phyloP scores from a whole-genome alignment of 1,140 invertebrate genomes.

The Limonius californicus region DNA sequence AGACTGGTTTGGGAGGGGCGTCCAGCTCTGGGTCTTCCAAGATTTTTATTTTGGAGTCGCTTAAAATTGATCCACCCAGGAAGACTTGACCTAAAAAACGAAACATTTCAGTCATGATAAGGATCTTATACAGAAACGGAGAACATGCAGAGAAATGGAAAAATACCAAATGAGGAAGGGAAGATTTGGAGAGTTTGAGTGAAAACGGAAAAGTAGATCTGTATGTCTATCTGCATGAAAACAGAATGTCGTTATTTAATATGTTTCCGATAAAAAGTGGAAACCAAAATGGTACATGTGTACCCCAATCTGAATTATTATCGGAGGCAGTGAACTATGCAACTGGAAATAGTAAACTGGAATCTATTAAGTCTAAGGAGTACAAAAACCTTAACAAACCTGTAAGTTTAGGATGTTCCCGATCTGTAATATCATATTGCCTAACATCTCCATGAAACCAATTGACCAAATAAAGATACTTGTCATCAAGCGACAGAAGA shows the following conservation, averaged over 20 bases:
- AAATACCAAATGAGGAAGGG: conserved; percentile 60
- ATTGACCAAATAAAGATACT: conserved; percentile 85
- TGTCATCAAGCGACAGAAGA: conserved; percentile 90
- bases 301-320: too few species aligned
- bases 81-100: conserved; percentile 70
- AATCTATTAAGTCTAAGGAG: too few species aligned
- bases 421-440: conserved; percentile 90
- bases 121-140: too few species aligned
- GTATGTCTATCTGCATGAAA: conserved; percentile 58
- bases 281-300: too few species aligned
- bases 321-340: too few species aligned
- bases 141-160: background rate
- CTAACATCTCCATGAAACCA: conserved; percentile 93
- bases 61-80: conserved; percentile 77
- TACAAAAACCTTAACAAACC: too few species aligned
- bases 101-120: too few species aligned
- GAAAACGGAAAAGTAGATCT: conserved; percentile 91
- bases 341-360: too few species aligned
- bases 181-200: conserved; percentile 80
- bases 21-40: conserved; percentile 70
- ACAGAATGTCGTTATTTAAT: too few species aligned
- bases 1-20: conserved; percentile 64
- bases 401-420: conserved; percentile 73
- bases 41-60: conserved; percentile 69
- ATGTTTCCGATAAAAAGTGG: too few species aligned